Evolutionary conservation across 1,140 invertebrate species (phyloP).

Genomic region (Saccostrea echinata): DNA sequence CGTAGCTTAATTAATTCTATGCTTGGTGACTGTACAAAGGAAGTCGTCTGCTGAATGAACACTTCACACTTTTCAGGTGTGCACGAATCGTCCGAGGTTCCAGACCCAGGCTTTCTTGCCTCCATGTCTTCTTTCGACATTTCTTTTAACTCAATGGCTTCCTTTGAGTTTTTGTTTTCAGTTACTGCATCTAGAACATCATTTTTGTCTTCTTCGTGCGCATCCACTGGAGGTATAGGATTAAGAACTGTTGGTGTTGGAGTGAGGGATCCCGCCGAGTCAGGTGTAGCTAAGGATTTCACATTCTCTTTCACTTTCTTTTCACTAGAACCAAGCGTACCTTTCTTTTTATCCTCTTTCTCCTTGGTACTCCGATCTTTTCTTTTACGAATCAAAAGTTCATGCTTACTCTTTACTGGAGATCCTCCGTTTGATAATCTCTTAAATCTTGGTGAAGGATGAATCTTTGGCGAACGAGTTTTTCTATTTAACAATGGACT

Average conservation of each 20-base stretch:
- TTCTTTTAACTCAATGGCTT: constrained; percentile 15
- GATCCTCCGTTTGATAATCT: constrained; percentile 48
- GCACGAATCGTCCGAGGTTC: constrained; percentile 61
- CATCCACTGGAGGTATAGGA: background rate
- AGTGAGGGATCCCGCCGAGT: constrained; percentile 44
- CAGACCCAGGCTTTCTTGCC: constrained; percentile 60
- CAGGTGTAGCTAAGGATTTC: constrained; percentile 31
- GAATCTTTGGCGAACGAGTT: constrained; percentile 71
- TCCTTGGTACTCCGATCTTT: constrained; percentile 58
- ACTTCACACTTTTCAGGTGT: constrained; percentile 57
- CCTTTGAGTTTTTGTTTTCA: background rate
- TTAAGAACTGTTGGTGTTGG: constrained; percentile 32
- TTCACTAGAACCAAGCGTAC: constrained; percentile 17
- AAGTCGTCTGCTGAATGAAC: constrained; percentile 66
- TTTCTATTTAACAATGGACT: constrained; percentile 68
- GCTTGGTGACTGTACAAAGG: constrained; percentile 64
- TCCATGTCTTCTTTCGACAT: constrained; percentile 37
- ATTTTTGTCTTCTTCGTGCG: background rate
- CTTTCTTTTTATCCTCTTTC: constrained; percentile 39
- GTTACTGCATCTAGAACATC: background rate
- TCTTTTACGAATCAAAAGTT: constrained; percentile 65
- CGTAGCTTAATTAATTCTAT: constrained; percentile 58
- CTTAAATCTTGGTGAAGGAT: constrained; percentile 67
- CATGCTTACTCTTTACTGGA: constrained; percentile 68
- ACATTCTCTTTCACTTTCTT: constrained; percentile 37